Evolutionary conservation across 2,113 vertebrate species (phyloP), one percentile per base, ranked within the genome.

Genomic region (Hemibagrus wyckioides): DNA sequence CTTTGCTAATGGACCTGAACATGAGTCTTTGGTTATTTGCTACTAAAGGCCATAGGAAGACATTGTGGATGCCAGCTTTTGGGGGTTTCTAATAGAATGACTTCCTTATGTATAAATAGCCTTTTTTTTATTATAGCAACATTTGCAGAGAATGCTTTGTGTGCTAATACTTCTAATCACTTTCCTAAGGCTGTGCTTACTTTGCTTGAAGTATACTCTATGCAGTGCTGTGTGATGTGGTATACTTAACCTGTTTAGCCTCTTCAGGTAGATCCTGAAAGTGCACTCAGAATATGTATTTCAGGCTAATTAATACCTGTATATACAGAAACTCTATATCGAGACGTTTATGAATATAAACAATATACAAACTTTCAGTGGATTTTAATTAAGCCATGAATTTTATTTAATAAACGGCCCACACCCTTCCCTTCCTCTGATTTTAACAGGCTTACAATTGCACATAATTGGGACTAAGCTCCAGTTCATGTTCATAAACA

Each of bases 1-100:
- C 96, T 96, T 94, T 95, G 94, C 94, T 94, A 92, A 96, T 94
- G 95, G 96, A 96, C 94, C 95, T 93, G 94, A 95, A 94, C 94
- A 76, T 95, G 94, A 93, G 93, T 93, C 97, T 90, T 95, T 93
- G 93, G 94, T 95, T 95, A 91, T 92, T 88, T 77, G 92, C 90
- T 91, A 89, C 93, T 90, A 88, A 93, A 94, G 94, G 93, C 94
- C 95, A 93, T 96, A 95, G 92, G 92, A 94, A 91, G 91, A 88
- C 92, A 90, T 88, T 93, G 89, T 91, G 91, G 91, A 94, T 91
- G 86, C 89, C 89, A 71, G 86, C 87, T 82, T 88, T 90, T 91
- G 90, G 90, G 90, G 89, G 90, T 92, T 91, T 90, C 82, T 88
- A 84, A 91, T 86, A 91, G 52, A 89, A 89, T 88, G 89, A 82